phyloP scores from a whole-genome alignment of 2,113 vertebrate species.

The Platycercus adscitus region DNA sequence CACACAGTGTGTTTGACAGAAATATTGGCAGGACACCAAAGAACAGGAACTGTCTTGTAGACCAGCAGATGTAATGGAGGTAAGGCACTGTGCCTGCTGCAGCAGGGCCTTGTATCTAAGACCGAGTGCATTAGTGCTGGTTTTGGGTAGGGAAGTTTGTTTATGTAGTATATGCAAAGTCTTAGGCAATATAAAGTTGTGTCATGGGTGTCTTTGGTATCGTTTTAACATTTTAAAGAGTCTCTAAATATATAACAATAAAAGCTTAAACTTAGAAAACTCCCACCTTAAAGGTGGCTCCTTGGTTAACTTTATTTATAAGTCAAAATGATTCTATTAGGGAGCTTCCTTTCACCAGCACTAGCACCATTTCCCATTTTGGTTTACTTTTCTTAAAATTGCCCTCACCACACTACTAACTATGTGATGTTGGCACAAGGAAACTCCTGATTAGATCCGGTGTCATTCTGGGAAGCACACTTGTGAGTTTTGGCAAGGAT shows the following conservation, averaged over 20 bases:
- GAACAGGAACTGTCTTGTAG: constrained; percentile 1
- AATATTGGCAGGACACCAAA: constrained; percentile 27
- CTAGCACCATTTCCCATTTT: background rate
- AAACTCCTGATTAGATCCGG: background rate
- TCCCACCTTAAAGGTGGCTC: background rate
- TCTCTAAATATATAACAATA: background rate
- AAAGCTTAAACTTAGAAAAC: background rate
- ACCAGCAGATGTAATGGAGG: background rate
- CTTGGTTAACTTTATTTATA: background rate
- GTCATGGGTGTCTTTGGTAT: background rate
- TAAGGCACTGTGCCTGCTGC: background rate
- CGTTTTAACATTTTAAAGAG: background rate
- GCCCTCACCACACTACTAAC: background rate
- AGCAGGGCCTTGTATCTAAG: background rate
- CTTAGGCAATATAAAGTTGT: background rate
- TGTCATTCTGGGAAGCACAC: background rate
- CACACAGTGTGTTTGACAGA: background rate
- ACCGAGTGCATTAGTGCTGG: background rate
- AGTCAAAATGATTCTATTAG: background rate
- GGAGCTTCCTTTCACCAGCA: background rate
- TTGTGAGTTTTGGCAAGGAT: fast-evolving
- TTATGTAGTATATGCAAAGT: background rate
- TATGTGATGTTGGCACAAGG: background rate
- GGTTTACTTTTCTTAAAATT: background rate
- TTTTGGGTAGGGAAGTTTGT: background rate